Evolutionary conservation across 2,797 vertebrate species (phyloP), one percentile per base, ranked within the genome.

Genomic region (Fratercula arctica): DNA sequence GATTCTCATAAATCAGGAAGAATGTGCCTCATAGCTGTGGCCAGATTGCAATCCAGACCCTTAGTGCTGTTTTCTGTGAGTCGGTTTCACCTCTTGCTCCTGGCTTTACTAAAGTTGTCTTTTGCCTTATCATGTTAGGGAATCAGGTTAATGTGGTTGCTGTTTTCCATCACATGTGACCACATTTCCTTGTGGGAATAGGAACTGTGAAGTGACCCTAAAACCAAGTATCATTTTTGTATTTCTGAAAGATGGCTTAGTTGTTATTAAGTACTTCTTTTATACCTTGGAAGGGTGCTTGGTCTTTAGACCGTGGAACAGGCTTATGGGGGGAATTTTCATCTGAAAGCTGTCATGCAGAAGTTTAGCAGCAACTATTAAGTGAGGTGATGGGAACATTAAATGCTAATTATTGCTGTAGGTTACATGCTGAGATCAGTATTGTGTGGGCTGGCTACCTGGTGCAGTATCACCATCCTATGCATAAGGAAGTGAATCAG

Each of bases 311-410:
- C 37, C 3, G 1, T 48, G 10, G 17, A 88, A 70, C 18, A 60
- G 24, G 12, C 6, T 0, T 2, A 1, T 43, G 25, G 9, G 13
- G 26, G 10, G n/a, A 35, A 46, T 48, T 82, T 82, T 76, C 10
- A 6, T 68, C 72, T 80, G 77, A 64, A 80, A 68, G 25, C 6
- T 63, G 11, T 31, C 1, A 0, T 46, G 41, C 24, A 80, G 53
- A 90, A 51, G 16, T 76, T 87, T 21, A 85, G 20, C 37, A 87
- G 78, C 35, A 89, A 24, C 18, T 75, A 16, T 15, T 37, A 63
- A 88, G 24, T 57, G 45, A 74, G 70, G 10, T n/a, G 37, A 37
- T 85, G 28, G 68, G 46, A 90, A 61, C 10, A n/a, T 72, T 50
- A 60, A 77, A 68, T 69, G 46, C 25, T 95, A n/a, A 48, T 63